Base-by-base conservation (phyloP, 2,888 invertebrate genomes). In the Platycheirus albimanus region DNA sequence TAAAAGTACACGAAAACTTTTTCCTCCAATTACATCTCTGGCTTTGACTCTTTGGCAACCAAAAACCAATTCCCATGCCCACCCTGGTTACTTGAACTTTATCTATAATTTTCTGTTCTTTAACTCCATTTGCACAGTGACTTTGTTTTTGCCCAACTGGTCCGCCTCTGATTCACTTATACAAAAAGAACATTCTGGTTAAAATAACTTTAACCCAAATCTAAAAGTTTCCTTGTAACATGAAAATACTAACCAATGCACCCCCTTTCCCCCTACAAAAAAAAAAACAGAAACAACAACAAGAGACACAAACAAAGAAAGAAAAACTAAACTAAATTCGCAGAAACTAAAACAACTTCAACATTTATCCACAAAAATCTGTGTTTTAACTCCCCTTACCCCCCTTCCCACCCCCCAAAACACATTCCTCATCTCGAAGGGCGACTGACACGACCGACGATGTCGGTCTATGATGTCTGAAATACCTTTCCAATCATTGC, bases 401-500 rank as follows among this genome's bases (percentile, higher is more conserved):
- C 58, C 52, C 36, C 28, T 15, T 1, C 0, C 30, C n/a, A n/a
- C n/a, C n/a, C n/a, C n/a, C n/a, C n/a, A n/a, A n/a, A n/a, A n/a
- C n/a, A n/a, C n/a, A n/a, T n/a, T n/a, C n/a, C n/a, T n/a, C n/a
- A n/a, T n/a, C n/a, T n/a, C n/a, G n/a, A n/a, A n/a, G n/a, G n/a
- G n/a, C n/a, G n/a, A n/a, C n/a, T n/a, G n/a, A n/a, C n/a, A 52
- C 0, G 13, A 15, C 51, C n/a, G 8, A 11, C 15, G 13, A 63
- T 36, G 28, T 11, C 43, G 15, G 33, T 24, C 41, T 24, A 17
- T n/a, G n/a, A 54, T 49, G 36, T 28, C 64, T 47, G 56, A 74
- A 83, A 83, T 83, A 83, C 83, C 83, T 83, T 74, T 72, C 69
- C 83, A 83, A 83, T 83, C 83, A 78, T 41, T 41, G 41, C 67